Percentiles rank a stretch among this genome's conserved stretches.
Evolutionary conservation across 2,797 vertebrate genomes (phyloP).

Genomic region (Lerista edwardsae): DNA sequence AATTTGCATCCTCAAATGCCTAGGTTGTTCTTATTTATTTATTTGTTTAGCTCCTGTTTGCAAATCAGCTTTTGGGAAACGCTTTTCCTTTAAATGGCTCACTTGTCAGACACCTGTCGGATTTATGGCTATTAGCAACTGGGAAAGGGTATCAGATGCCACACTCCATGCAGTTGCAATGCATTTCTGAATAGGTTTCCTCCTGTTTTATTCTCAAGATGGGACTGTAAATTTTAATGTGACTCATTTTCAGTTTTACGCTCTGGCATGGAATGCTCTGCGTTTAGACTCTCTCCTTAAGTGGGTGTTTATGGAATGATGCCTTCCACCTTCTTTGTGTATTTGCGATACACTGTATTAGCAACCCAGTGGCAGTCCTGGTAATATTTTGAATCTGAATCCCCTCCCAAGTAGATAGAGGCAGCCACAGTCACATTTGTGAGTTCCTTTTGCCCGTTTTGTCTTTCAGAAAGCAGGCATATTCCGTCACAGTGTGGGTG

Average conservation of each 20-base stretch:
- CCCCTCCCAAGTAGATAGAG: background rate
- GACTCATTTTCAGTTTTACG: background rate
- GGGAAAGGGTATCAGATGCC: background rate
- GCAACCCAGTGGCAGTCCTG: background rate
- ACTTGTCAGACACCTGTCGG: background rate
- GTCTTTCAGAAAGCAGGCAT: background rate
- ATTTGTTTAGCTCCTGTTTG: background rate
- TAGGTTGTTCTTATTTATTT: background rate
- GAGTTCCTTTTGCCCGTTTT: background rate
- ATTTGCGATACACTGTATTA: background rate
- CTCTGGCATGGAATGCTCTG: background rate
- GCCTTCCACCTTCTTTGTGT: background rate
- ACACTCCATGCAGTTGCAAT: background rate
- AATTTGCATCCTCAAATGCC: background rate
- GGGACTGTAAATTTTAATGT: background rate
- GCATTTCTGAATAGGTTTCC: background rate
- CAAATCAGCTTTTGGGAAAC: background rate
- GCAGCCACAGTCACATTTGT: background rate
- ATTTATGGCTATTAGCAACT: background rate
- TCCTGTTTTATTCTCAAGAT: background rate
- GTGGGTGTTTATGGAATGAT: background rate
- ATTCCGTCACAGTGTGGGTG: background rate
- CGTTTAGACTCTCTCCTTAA: background rate
- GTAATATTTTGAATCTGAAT: background rate
- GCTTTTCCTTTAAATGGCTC: background rate